phyloP scores from a whole-genome alignment of 2,888 invertebrate species.

The Polymixis lichenea region DNA sequence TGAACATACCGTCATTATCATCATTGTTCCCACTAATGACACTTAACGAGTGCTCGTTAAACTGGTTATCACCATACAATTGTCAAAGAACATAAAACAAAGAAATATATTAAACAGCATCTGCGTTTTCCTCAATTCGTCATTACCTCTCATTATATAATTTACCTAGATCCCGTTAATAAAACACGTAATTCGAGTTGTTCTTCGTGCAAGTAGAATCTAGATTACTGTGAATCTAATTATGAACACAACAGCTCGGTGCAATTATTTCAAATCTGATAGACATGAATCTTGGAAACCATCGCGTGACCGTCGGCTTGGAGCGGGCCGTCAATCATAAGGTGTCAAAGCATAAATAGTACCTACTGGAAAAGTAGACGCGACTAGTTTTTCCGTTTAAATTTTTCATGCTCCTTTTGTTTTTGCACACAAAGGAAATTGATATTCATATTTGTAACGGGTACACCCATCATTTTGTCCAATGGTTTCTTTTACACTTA shows the following conservation, averaged over 20 bases:
- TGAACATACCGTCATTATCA: slow-evolving; percentile 47
- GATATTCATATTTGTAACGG: slow-evolving; percentile 28
- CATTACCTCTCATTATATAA: slow-evolving; percentile 48
- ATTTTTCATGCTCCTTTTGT: slow-evolving; percentile 47
- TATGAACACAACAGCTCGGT: slow-evolving; percentile 62
- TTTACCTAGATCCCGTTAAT: slow-evolving; percentile 54
- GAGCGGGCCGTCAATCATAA: slow-evolving; percentile 67
- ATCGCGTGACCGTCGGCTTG: slow-evolving; percentile 70
- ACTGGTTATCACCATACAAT: slow-evolving; percentile 52
- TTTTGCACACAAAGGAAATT: slow-evolving; percentile 44
- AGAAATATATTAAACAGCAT: slow-evolving; percentile 39
- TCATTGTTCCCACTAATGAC: slow-evolving; percentile 56
- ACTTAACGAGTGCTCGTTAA: slow-evolving; percentile 57
- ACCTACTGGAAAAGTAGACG: slow-evolving; percentile 49
- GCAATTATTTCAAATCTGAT: slow-evolving; percentile 72
- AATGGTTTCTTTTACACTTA: slow-evolving; percentile 11
- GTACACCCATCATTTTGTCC: slow-evolving; percentile 9
- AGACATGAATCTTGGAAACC: slow-evolving; percentile 69
- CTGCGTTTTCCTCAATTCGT: slow-evolving; percentile 54
- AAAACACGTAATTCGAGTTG: slow-evolving; percentile 55
- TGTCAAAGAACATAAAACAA: slow-evolving; percentile 56
- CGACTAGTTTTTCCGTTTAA: slow-evolving; percentile 38
- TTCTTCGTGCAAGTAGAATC: slow-evolving; percentile 63
- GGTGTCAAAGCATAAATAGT: slow-evolving; percentile 58
- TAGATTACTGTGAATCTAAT: slow-evolving; percentile 70